A percentile compares a stretch with the other conserved stretches of the same genome.
phyloP scores from a whole-genome alignment of 2,888 invertebrate genomes.

The Drosophila longiperda region DNA sequence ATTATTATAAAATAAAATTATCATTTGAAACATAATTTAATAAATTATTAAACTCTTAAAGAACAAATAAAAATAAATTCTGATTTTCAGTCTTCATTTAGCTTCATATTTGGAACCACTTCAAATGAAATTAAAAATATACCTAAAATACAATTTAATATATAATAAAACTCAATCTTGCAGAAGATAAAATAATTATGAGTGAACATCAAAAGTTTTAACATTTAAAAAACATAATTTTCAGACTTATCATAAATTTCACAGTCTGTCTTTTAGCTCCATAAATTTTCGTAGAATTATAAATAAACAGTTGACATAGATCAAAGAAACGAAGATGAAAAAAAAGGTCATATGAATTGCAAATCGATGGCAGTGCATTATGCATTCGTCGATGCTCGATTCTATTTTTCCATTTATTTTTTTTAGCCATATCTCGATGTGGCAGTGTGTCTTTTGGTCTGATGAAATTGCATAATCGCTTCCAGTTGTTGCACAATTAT shows the following conservation, averaged over 20 bases:
- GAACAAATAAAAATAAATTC: too few relatives aligned
- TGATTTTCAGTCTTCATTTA: too few relatives aligned
- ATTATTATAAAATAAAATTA: too few relatives aligned
- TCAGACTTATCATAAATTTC: not conserved
- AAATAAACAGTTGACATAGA: not conserved
- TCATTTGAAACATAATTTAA: too few relatives aligned
- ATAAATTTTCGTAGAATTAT: not conserved
- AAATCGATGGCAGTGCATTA: constrained; percentile 28
- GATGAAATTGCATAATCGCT: constrained; percentile 81
- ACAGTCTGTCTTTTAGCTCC: not conserved
- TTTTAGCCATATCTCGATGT: constrained; percentile 65
- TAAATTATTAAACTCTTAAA: too few relatives aligned
- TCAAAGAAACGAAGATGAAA: not conserved
- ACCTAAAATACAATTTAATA: too few relatives aligned
- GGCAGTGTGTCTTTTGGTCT: constrained; percentile 73
- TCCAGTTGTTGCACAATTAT: constrained; percentile 81
- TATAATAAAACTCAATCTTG: too few relatives aligned
- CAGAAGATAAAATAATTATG: too few relatives aligned
- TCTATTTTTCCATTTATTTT: constrained; percentile 40
- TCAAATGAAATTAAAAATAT: too few relatives aligned
- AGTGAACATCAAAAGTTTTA: too few relatives aligned
- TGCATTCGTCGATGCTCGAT: constrained; percentile 11
- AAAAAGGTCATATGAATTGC: not conserved
- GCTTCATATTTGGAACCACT: too few relatives aligned
- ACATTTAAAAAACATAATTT: too few relatives aligned